phyloP scores from a whole-genome alignment of 1,140 invertebrate species.

The Pseudomyrmex sp. region DNA sequence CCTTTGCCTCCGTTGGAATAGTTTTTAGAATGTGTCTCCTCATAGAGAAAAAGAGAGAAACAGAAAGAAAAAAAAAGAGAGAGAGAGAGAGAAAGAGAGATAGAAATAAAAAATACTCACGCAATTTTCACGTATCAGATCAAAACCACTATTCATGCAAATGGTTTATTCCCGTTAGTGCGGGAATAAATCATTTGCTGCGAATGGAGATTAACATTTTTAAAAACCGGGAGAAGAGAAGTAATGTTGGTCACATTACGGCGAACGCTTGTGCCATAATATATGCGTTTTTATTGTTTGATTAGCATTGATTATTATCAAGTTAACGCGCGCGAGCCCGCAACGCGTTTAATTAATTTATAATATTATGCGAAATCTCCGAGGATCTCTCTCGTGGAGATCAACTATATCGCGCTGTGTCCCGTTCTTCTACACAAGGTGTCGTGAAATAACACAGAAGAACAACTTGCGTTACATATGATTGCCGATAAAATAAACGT shows the following conservation, averaged over 20 bases:
- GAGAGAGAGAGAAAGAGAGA: too few species aligned
- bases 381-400: not conserved
- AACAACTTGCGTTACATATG: not conserved
- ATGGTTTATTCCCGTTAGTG: not conserved
- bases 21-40: conserved; percentile 65
- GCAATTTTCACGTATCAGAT: conserved; percentile 15
- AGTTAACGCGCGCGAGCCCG: not conserved
- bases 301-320: conserved; percentile 56
- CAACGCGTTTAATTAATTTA: conserved; percentile 58
- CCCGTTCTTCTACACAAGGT: not conserved
- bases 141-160: conserved; percentile 10
- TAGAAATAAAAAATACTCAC: not conserved
- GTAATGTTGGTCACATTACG: not conserved
- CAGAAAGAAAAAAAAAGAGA: too few species aligned
- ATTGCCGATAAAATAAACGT: conserved; percentile 5
- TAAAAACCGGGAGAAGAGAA: not conserved
- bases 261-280: not conserved
- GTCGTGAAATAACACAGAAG: conserved; percentile 1
- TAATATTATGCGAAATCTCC: conserved; percentile 29
- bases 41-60: not conserved
- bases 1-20: conserved; percentile 64
- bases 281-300: conserved; percentile 45
- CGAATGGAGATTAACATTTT: not conserved
- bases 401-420: not conserved
- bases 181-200: too few species aligned